Percentiles rank a stretch among this genome's conserved stretches.
Evolutionary conservation across 2,797 vertebrate species (phyloP).

Genomic region (Parotocinclus haroldoi): DNA sequence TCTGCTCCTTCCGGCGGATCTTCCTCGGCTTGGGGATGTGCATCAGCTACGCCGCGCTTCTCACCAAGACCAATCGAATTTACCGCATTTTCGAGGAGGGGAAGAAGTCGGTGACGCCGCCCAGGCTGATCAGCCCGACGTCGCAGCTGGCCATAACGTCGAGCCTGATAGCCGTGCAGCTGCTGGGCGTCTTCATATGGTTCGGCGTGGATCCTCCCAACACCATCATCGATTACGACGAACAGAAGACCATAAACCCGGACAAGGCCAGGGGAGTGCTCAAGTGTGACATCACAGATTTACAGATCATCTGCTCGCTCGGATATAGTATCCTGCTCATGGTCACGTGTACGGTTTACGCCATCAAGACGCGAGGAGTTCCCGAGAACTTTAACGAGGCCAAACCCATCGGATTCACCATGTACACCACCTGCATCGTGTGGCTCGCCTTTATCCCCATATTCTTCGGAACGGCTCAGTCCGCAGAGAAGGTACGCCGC

Average conservation of each 20-base stretch:
- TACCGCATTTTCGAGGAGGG: slow-evolving; percentile 98
- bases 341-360: slow-evolving; percentile 99
- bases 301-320: slow-evolving; percentile 97
- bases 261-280: slow-evolving; percentile 88
- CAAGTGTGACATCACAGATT: slow-evolving; percentile 98
- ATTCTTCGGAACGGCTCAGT: slow-evolving; percentile 99
- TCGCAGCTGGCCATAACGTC: slow-evolving; percentile 95
- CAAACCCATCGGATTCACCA: slow-evolving; percentile 98
- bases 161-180: slow-evolving; percentile 92
- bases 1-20: slow-evolving; percentile 93
- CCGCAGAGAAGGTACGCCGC: slow-evolving; percentile 99
- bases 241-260: slow-evolving; percentile 92
- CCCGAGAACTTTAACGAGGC: slow-evolving; percentile 99
- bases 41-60: slow-evolving; percentile 95
- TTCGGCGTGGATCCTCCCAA: slow-evolving; percentile 94
- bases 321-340: slow-evolving; percentile 98
- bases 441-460: slow-evolving; percentile 99
- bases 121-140: slow-evolving; percentile 93
- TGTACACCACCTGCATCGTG: slow-evolving; percentile 99
- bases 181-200: slow-evolving; percentile 95
- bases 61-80: slow-evolving; percentile 98
- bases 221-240: slow-evolving; percentile 94
- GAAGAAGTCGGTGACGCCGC: slow-evolving; percentile 93
- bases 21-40: slow-evolving; percentile 98
- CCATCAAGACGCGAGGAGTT: slow-evolving; percentile 98